Evolutionary conservation across 37 sponge, comb jelly and placozoan genomes (phyloP).

Genomic region (Agelas oroides): DNA sequence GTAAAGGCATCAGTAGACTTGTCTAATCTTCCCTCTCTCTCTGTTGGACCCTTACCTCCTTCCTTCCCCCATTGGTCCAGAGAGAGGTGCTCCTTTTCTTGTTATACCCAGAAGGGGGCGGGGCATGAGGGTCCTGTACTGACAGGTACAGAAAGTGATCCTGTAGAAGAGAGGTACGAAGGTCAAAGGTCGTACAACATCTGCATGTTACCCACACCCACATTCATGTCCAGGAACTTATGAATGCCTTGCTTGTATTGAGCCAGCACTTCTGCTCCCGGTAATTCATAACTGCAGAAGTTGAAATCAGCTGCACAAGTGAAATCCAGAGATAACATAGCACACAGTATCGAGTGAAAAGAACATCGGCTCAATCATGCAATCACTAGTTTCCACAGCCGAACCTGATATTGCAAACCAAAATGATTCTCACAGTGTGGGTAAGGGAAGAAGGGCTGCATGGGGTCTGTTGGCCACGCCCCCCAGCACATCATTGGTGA

Average conservation of each 20-base stretch:
- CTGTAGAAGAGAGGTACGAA: slow-evolving; percentile 1
- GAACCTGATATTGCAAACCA: too few species aligned
- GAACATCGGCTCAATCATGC: too few species aligned
- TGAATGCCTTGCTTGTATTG: slow-evolving; percentile 53
- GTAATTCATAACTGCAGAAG: slow-evolving; percentile 62
- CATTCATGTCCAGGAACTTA: slow-evolving; percentile 57
- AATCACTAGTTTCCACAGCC: too few species aligned
- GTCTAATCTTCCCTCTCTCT: too few species aligned
- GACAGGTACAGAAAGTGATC: slow-evolving; percentile 64
- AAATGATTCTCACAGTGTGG: slow-evolving; percentile 66
- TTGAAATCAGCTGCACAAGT: neutral
- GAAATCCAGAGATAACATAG: too few species aligned
- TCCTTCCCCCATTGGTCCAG: slow-evolving; percentile 81
- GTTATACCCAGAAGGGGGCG: slow-evolving; percentile 65
- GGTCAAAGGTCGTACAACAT: neutral
- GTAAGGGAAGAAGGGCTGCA: slow-evolving; percentile 31
- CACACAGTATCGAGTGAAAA: neutral
- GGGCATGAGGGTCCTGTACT: slow-evolving; percentile 72
- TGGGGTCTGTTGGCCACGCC: slow-evolving; percentile 1
- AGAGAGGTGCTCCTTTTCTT: slow-evolving; percentile 69
- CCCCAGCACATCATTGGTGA: slow-evolving; percentile 70
- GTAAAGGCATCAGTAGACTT: too few species aligned
- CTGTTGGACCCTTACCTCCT: slow-evolving; percentile 74
- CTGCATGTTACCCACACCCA: neutral
- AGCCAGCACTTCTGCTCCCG: slow-evolving; percentile 53